Base-by-base conservation (phyloP, 2,797 vertebrate genomes). In the Cyprinodon diabolis region DNA sequence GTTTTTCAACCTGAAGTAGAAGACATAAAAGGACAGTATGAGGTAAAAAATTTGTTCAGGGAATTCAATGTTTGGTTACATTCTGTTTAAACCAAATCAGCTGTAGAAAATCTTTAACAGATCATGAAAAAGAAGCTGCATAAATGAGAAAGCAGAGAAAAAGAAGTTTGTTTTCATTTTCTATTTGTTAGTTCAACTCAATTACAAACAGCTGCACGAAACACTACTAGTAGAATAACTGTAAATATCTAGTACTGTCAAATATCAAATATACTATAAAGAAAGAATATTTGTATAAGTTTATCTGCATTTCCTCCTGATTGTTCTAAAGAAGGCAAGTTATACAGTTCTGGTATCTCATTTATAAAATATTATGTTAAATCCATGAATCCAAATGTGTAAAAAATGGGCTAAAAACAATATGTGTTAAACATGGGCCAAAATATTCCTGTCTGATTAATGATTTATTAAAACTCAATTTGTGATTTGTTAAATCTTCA, bases 1-100 rank as follows among this genome's bases (percentile, higher is more conserved):
- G 1, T 4, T 56, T 25, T 73, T 66, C 62, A 71, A 84, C 90
- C 92, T 75, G 25, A 82, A 11, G 45, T 80, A 7, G 43, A 23
- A 69, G 21, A 71, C n/a, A 75, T 72, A 74, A 45, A 9, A 15
- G 54, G 15, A 3, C 2, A n/a, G 19, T 62, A 0, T 76, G 54
- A 19, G 7, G 73, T n/a, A 25, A 21, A 17, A n/a, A n/a, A n/a
- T n/a, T n/a, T n/a, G n/a, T n/a, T n/a, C 19, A 13, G 37, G 19
- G 19, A 43, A 43, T 13, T n/a, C 40, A 43, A 4, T 0, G 10
- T n/a, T 14, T 43, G 19, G 19, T 43, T 43, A 14, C 10, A 21
- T 43, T 63, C 12, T 21, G 11, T 43, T 21, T 63, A n/a, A 35
- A n/a, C 11, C 5, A 45, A 8, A 45, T 63, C 0, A n/a, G 12